Conservation (phyloP, 2,888 invertebrate species). For the Melieria crassipennis region DNA sequence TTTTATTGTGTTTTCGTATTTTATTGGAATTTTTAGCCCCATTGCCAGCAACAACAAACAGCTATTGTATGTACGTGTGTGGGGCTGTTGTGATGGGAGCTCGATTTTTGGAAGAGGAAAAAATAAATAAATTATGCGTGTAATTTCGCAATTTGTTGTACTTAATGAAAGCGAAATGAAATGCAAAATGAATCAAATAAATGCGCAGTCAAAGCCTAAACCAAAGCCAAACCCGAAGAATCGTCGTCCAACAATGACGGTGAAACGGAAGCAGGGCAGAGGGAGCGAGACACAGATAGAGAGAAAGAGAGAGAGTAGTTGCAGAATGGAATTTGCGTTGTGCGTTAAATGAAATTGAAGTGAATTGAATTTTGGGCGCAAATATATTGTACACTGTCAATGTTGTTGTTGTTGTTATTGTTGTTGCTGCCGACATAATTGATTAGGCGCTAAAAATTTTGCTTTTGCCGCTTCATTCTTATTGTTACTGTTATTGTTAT, state of each 20-base stretch:
- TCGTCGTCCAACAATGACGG: too few species aligned
- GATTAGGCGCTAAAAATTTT: constrained; percentile 14
- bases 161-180: constrained; percentile 63
- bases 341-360: not conserved
- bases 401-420: not conserved
- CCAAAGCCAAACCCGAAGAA: too few species aligned
- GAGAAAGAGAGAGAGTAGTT: too few species aligned
- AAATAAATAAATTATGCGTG: constrained; percentile 60
- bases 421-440: not conserved
- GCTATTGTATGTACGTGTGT: too few species aligned
- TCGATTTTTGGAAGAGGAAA: constrained; percentile 21
- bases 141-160: constrained; percentile 59
- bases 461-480: not conserved
- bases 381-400: not conserved
- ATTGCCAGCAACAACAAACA: too few species aligned
- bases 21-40: too few species aligned
- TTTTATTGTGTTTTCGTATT: too few species aligned
- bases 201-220: not conserved
- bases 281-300: too few species aligned
- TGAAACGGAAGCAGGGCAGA: too few species aligned
- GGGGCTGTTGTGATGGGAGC: too few species aligned
- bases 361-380: not conserved
- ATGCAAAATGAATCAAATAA: constrained; percentile 53
- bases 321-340: too few species aligned
- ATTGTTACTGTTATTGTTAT: not conserved